Conservation (phyloP, 2,797 vertebrate species). For the Scomberomorus guttatus region DNA sequence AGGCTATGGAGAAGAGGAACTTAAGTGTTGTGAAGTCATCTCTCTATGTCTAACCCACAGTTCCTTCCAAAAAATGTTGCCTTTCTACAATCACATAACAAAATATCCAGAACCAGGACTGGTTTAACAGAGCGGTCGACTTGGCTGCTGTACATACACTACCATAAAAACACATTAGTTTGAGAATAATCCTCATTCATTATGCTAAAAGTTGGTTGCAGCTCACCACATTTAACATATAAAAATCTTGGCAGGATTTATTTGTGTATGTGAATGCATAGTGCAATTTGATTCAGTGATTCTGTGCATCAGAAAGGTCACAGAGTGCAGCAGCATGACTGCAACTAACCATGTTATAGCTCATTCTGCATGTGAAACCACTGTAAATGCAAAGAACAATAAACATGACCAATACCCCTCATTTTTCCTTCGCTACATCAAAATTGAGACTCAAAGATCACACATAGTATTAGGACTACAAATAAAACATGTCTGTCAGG, state of each 20-base stretch:
- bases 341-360: constrained; percentile 4
- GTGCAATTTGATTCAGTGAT: background rate
- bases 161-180: background rate
- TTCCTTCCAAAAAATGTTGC: background rate
- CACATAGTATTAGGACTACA: background rate
- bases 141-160: background rate
- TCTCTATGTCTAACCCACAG: background rate
- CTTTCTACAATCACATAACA: background rate
- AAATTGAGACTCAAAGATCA: background rate
- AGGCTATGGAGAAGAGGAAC: constrained; percentile 19
- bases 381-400: constrained; percentile 2
- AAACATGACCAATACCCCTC: background rate
- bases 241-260: background rate
- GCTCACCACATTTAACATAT: background rate
- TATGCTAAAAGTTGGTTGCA: background rate
- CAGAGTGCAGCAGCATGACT: background rate
- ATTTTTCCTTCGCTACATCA: background rate
- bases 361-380: background rate
- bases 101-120: background rate
- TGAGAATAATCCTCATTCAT: background rate
- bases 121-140: background rate
- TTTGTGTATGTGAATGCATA: background rate
- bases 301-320: background rate
- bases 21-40: constrained; percentile 10
- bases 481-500: background rate